Evolutionary conservation across 2,113 vertebrate species (phyloP), one percentile per base, ranked within the genome.

Genomic region (Caloenas nicobarica): DNA sequence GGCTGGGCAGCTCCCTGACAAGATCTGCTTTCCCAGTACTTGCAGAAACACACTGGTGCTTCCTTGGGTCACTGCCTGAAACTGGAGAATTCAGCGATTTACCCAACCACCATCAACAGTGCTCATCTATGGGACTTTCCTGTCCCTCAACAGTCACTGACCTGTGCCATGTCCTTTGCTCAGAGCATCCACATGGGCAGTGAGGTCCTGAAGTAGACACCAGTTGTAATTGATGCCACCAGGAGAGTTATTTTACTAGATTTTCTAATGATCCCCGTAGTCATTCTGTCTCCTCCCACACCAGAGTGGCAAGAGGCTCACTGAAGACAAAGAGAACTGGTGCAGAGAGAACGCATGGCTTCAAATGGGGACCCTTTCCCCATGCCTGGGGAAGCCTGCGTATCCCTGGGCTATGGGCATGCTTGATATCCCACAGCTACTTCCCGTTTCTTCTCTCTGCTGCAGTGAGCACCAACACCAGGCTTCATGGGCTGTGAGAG

Each of bases 391-490:
- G 13, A 4, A 19, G 7, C 57, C 44, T 77, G 40, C 40, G 71
- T 15, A 61, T 17, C 12, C 14, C 46, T 44, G 44, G 56, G 25
- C n/a, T 28, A 19, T 15, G 16, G 10, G 3, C 3, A 1, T 6
- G 23, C 48, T 66, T 71, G 40, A 15, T 46, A 51, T 7, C 6
- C 5, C 28, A 44, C 28, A 57, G 53, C 8, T 56, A 5, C 25
- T 71, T 81, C 24, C 21, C 13, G 5, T 61, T 81, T 74, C 16
- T 60, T 31, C 17, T 84, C 12, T 17, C 22, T 25, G 10, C n/a
- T 57, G 16, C 0, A 0, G 31, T 56, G 13, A 48, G 11, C 38
- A 54, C 19, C 13, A 60, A 12, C 26, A 51, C 28, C 8, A 38
- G 16, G 21, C 46, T 46, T 33, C 9, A 25, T 1, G 3, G 29